Evolutionary conservation across 2,113 vertebrate genomes (phyloP).

Genomic region (Sander lucioperca): DNA sequence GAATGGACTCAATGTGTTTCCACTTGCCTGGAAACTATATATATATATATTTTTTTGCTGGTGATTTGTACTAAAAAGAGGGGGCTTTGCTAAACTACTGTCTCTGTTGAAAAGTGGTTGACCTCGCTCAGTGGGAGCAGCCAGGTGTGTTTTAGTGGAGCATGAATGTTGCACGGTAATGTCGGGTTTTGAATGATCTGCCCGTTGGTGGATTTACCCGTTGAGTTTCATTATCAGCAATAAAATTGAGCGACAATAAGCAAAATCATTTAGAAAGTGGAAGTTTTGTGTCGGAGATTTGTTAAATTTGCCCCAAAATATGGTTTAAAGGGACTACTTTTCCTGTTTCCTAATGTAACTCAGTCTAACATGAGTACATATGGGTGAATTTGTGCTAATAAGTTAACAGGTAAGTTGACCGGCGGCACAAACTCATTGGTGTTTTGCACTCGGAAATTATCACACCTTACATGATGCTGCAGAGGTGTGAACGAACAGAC

Average conservation of each 20-base stretch:
- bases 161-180: background rate
- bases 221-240: background rate
- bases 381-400: conserved; percentile 6
- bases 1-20: conserved; percentile 56
- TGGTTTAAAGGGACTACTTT: background rate
- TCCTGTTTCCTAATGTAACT: background rate
- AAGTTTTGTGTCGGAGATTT: background rate
- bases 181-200: conserved; percentile 5
- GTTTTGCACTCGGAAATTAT: conserved; percentile 45
- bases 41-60: conserved; percentile 43
- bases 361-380: background rate
- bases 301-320: background rate
- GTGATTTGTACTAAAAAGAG: conserved; percentile 51
- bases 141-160: conserved; percentile 38
- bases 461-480: conserved; percentile 54
- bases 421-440: conserved; percentile 23
- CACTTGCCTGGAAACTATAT: conserved; percentile 52
- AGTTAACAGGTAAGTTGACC: conserved; percentile 57
- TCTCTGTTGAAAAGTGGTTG: conserved; percentile 24
- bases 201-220: background rate
- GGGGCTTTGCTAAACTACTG: conserved; percentile 19
- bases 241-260: background rate
- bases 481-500: conserved; percentile 74
- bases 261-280: too few species aligned
- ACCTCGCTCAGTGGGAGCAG: conserved; percentile 21